Evolutionary conservation across 2,797 vertebrate genomes (phyloP).

Genomic region (Nyctibius grandis): DNA sequence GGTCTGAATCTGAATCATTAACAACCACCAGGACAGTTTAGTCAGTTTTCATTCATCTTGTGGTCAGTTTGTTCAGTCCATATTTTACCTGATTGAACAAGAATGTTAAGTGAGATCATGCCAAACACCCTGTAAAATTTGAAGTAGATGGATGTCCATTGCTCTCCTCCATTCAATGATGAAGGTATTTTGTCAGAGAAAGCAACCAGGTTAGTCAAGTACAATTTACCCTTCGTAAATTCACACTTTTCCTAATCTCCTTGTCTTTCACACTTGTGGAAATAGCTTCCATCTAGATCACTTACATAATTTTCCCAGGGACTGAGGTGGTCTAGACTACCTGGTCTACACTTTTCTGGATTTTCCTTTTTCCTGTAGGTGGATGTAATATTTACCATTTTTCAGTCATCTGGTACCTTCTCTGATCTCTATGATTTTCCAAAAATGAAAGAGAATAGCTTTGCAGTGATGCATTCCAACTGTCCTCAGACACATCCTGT

Average conservation of each 20-base stretch:
- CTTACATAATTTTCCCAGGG: background rate
- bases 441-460: background rate
- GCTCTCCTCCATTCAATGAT: background rate
- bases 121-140: background rate
- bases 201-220: background rate
- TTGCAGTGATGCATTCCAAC: background rate
- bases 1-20: background rate
- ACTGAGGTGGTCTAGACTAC: background rate
- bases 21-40: background rate
- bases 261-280: background rate
- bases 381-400: background rate
- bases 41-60: background rate
- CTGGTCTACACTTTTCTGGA: background rate
- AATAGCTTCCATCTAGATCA: background rate
- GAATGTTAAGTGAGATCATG: background rate
- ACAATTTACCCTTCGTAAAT: background rate
- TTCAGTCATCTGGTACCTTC: background rate
- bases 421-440: background rate
- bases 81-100: background rate
- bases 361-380: background rate
- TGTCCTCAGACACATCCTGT: background rate
- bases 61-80: background rate
- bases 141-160: background rate
- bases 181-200: background rate
- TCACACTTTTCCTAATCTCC: background rate